Base-by-base conservation (phyloP, 2,888 invertebrate genomes). In the Xanthorhoe designata region DNA sequence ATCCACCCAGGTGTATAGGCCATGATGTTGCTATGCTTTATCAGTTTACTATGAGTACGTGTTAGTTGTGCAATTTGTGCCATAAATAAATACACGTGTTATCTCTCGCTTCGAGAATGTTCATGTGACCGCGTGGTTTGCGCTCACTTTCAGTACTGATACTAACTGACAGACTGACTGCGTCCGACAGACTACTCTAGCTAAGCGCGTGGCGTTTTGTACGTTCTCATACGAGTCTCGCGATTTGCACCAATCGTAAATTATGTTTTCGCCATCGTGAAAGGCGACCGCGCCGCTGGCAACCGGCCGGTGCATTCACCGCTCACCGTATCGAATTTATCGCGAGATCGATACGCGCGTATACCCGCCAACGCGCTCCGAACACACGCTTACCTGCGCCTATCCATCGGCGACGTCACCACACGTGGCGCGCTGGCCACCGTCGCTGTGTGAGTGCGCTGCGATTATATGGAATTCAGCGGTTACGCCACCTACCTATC, bases 271-370 rank as follows among this genome's bases (percentile, higher is more conserved):
- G 81, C 79, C 78, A 78, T 78, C 81, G 90, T 88, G 89, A 90
- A 90, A 90, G 91, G 90, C 86, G 79, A 82, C 78, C 83, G 85
- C 81, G 72, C 74, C 69, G 70, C 74, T 78, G 78, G 77, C 74
- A 80, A 75, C 79, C 84, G 79, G 76, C 77, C 85, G 84, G 86
- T 89, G 88, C 90, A 86, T 90, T 91, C 88, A 90, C 90, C 90
- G 90, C 85, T 85, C 82, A 77, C 84, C 84, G 85, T 86, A 86
- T 88, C 89, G 86, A 90, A 90, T 90, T 90, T 89, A 91, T 91
- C 89, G 86, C 85, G 78, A 82, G 90, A 90, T 91, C 89, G 86
- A 90, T 90, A 88, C 82, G 81, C 79, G 79, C 78, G 74, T 78
- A 78, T 79, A 78, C 76, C 81, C 80, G 82, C 82, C 83, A 81